Evolutionary conservation across 2,113 vertebrate genomes (phyloP).

Genomic region (Neopipo cinnamomea): DNA sequence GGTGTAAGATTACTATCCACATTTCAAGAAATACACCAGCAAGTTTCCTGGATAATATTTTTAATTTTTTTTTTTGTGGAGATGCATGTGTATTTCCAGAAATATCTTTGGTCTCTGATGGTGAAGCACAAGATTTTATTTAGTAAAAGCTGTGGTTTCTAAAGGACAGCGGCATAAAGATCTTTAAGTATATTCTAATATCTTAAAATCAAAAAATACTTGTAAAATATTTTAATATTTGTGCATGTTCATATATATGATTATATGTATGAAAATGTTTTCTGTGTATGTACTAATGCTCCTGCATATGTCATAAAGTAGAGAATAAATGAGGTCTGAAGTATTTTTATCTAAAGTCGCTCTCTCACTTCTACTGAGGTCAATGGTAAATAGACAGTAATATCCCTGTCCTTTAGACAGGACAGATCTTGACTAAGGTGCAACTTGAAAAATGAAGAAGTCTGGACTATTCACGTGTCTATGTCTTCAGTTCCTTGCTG

Average conservation of each 20-base stretch:
- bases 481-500: neutral
- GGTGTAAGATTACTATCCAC: neutral
- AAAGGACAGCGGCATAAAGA: neutral
- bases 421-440: neutral
- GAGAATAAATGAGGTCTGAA: neutral
- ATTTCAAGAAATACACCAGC: neutral
- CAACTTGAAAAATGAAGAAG: neutral
- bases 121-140: neutral
- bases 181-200: neutral
- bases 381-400: neutral
- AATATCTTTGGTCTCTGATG: neutral
- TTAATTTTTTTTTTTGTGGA: neutral
- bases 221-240: neutral
- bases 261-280: neutral
- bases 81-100: neutral
- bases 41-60: neutral
- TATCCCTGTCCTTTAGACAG: neutral
- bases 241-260: neutral
- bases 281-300: neutral
- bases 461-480: neutral
- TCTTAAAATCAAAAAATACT: neutral
- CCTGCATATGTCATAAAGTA: neutral
- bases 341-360: neutral
- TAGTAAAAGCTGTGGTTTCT: neutral
- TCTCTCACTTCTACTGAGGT: neutral